A percentile compares a stretch with the other conserved stretches of the same genome.
Evolutionary conservation across 2,888 invertebrate genomes (phyloP).

Genomic region (Calameuta filiformis): DNA sequence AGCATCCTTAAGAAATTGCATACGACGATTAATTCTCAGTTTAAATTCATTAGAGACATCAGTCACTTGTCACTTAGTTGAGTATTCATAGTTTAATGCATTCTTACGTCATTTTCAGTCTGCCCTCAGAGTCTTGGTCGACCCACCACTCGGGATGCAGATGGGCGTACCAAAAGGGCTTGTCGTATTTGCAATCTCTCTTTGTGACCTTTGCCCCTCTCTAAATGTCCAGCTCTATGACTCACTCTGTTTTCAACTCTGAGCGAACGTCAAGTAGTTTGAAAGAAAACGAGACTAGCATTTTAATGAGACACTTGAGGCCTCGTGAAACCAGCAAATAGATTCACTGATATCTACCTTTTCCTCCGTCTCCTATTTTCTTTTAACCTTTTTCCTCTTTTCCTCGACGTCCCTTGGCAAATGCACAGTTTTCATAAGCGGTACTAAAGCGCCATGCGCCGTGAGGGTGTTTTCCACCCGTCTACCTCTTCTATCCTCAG

Average conservation of each 20-base stretch:
- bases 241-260: constrained; percentile 7
- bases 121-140: not conserved
- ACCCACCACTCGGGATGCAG: not conserved
- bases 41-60: not conserved
- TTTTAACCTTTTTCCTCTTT: constrained; percentile 29
- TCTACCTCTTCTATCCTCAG: not conserved
- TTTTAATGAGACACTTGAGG: constrained; percentile 58
- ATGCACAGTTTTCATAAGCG: constrained; percentile 40
- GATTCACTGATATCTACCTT: constrained; percentile 55
- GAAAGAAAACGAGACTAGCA: constrained; percentile 58
- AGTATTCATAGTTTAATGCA: not conserved
- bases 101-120: not conserved
- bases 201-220: constrained; percentile 48
- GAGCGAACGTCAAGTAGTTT: constrained; percentile 33
- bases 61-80: not conserved
- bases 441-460: constrained; percentile 38
- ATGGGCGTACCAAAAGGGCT: constrained; percentile 31
- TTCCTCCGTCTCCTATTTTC: constrained; percentile 19
- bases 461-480: not conserved
- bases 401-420: constrained; percentile 33
- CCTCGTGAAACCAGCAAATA: constrained; percentile 53
- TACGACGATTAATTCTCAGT: not conserved
- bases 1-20: not conserved
- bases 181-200: constrained; percentile 63
- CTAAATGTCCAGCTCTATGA: constrained; percentile 45